Conservation (phyloP, 1,140 invertebrate species). For the Ruditapes philippinarum region DNA sequence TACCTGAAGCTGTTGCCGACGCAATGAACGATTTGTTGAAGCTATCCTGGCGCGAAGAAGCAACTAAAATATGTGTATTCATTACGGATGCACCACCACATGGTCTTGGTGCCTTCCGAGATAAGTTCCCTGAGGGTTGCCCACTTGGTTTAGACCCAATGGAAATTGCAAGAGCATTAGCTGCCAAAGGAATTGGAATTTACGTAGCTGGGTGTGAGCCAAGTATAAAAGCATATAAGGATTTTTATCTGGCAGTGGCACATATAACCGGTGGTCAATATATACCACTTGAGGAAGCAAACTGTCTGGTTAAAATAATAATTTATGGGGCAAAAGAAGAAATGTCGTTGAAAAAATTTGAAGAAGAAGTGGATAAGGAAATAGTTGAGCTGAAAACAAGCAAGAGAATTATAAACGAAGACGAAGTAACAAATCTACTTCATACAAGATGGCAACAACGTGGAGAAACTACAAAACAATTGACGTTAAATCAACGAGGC, state of each 20-base stretch:
- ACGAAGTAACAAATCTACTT: background rate
- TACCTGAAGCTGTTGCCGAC: constrained; percentile 79
- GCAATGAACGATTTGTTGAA: constrained; percentile 74
- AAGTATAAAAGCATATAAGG: constrained; percentile 69
- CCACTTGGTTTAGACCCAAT: constrained; percentile 76
- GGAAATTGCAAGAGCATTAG: constrained; percentile 64
- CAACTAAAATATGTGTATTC: constrained; percentile 77
- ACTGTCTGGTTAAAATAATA: constrained; percentile 64
- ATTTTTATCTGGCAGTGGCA: constrained; percentile 76
- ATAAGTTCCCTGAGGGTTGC: constrained; percentile 71
- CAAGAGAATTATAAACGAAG: background rate
- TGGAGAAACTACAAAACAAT: background rate
- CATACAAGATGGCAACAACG: background rate
- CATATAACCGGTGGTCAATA: constrained; percentile 78
- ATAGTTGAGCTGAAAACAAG: background rate
- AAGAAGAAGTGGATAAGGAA: constrained; percentile 16
- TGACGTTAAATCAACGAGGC: background rate
- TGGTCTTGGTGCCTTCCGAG: constrained; percentile 55
- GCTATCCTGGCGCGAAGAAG: constrained; percentile 71
- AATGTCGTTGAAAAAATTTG: constrained; percentile 46
- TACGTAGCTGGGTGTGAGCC: constrained; percentile 78
- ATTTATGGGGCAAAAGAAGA: constrained; percentile 68
- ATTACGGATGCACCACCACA: constrained; percentile 79
- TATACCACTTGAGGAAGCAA: constrained; percentile 69
- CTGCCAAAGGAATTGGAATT: constrained; percentile 72